These are phyloP conservation scores for Lasioglossum vierecki DNA, from an alignment of 2,888 invertebrate genomes.

Conservation along the genomic window DNA sequence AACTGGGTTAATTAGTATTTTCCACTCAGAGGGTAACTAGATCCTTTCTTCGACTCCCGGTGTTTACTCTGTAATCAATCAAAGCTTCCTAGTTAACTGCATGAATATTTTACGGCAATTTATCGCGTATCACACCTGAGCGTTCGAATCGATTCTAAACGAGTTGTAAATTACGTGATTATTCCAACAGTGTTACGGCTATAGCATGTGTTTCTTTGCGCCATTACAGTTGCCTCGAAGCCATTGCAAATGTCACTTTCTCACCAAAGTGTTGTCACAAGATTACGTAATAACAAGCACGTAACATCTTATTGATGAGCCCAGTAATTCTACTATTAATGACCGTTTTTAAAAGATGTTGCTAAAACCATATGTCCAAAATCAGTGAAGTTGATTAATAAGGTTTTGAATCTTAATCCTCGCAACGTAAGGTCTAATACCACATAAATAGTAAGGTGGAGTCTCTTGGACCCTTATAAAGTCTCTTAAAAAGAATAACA, in stretches of 20 bases:
- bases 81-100: neutral
- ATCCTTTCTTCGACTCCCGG: neutral
- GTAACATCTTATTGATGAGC: neutral
- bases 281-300: neutral
- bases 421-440: too few relatives aligned
- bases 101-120: conserved; percentile 4
- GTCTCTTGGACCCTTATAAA: too few relatives aligned
- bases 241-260: neutral
- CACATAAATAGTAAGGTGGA: too few relatives aligned
- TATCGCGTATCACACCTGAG: neutral
- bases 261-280: neutral
- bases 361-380: neutral
- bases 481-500: too few relatives aligned
- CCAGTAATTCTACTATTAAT: neutral
- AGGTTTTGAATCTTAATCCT: too few relatives aligned
- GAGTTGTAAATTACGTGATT: neutral
- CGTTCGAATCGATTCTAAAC: neutral
- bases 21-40: neutral
- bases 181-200: neutral
- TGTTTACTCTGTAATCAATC: neutral
- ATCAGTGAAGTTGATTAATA: neutral
- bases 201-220: neutral
- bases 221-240: neutral
- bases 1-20: neutral
- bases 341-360: neutral